These are phyloP conservation scores for Epicauta chinensis DNA, from an alignment of 1,140 invertebrate species.

Conservation along the genomic window DNA sequence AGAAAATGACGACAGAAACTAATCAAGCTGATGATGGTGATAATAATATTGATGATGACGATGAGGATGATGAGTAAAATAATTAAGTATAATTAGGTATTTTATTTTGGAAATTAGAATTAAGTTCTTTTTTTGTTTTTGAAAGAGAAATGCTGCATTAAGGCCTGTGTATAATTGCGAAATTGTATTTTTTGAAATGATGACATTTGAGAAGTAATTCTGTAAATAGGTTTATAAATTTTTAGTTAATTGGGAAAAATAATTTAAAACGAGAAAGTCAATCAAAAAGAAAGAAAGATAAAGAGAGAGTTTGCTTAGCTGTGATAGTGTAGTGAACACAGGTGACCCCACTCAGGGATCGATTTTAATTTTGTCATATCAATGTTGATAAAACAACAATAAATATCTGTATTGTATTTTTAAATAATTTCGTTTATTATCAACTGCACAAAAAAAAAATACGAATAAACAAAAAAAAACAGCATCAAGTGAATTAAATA, in stretches of 20 bases:
- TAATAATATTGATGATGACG: neutral
- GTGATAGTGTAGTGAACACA: slow-evolving; percentile 39
- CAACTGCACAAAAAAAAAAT: too few species aligned
- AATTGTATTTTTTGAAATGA: too few species aligned
- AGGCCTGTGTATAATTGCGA: too few species aligned
- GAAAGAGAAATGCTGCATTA: too few species aligned
- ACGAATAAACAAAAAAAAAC: too few species aligned
- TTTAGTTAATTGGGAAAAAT: slow-evolving; percentile 10
- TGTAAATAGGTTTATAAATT: slow-evolving; percentile 5
- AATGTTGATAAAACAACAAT: slow-evolving; percentile 2
- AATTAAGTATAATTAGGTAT: slow-evolving; percentile 1
- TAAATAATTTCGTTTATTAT: too few species aligned
- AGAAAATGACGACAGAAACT: neutral
- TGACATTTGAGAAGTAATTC: slow-evolving; percentile 1
- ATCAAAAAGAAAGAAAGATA: too few species aligned
- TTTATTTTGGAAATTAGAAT: neutral
- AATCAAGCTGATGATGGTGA: neutral
- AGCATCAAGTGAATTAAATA: slow-evolving; percentile 2
- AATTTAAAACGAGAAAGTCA: slow-evolving; percentile 14
- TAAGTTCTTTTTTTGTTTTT: too few species aligned
- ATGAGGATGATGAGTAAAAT: slow-evolving; percentile 1
- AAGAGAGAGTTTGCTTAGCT: slow-evolving; percentile 18
- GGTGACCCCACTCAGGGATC: slow-evolving; percentile 23
- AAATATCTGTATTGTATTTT: slow-evolving; percentile 10
- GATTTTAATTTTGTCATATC: slow-evolving; percentile 7